These are phyloP conservation scores for Cromileptes altivelis DNA, from an alignment of 2,113 vertebrate genomes.

Conservation along the genomic window DNA sequence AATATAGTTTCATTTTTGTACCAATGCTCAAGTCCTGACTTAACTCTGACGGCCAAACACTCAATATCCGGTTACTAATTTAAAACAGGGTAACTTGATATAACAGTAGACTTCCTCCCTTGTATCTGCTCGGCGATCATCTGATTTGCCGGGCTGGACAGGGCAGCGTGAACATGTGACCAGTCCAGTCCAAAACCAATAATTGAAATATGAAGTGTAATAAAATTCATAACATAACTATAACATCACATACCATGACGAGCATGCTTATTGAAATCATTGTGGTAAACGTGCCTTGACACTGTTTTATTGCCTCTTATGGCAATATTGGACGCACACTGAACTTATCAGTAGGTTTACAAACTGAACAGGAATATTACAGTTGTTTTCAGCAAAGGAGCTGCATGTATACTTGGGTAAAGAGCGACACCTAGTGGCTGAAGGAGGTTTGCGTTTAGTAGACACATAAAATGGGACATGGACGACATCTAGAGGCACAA, in stretches of 20 bases:
- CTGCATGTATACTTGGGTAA: background rate
- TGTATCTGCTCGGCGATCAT: slow-evolving; percentile 30
- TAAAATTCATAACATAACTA: background rate
- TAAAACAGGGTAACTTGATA: background rate
- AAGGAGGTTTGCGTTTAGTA: background rate
- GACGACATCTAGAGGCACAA: slow-evolving; percentile 17
- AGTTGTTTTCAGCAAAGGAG: background rate
- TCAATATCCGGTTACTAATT: background rate
- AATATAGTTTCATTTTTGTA: background rate
- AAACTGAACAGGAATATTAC: background rate
- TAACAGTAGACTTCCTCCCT: background rate
- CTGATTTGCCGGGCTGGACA: slow-evolving; percentile 40
- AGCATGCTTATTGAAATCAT: background rate
- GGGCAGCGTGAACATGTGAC: background rate
- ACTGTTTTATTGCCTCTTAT: background rate
- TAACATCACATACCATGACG: background rate
- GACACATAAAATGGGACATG: background rate
- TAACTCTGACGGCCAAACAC: slow-evolving; percentile 48
- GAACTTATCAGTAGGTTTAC: background rate
- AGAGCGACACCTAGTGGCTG: slow-evolving; percentile 61
- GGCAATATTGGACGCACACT: background rate
- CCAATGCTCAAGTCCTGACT: accelerated
- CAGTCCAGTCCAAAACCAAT: background rate
- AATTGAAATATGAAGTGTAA: background rate
- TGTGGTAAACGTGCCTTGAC: background rate